Evolutionary conservation across 2,113 vertebrate genomes (phyloP).

Genomic region (Addax nasomaculatus): DNA sequence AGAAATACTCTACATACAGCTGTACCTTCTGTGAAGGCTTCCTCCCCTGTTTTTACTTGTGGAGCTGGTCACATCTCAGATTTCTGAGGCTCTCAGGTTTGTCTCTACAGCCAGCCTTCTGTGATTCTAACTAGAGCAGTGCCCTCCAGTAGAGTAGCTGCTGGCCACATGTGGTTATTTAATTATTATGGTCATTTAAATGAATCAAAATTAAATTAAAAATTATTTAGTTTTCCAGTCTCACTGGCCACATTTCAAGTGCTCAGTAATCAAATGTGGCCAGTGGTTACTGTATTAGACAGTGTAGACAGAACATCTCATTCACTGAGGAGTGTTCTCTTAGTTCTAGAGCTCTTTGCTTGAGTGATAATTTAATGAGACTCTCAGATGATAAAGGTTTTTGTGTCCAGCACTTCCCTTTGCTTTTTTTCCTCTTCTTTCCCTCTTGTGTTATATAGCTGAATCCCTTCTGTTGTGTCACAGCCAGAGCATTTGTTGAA

Average conservation of each 20-base stretch:
- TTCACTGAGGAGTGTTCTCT: neutral
- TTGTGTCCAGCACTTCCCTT: neutral
- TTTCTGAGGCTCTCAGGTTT: neutral
- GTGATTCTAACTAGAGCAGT: neutral
- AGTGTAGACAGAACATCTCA: neutral
- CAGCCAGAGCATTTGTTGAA: neutral
- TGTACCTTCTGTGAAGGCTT: neutral
- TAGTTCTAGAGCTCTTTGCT: neutral
- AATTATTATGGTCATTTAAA: neutral
- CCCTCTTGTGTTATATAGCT: neutral
- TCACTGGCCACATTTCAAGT: neutral
- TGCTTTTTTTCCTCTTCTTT: neutral
- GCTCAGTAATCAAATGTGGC: neutral
- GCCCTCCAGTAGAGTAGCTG: neutral
- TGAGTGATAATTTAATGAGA: neutral
- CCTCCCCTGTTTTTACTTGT: neutral
- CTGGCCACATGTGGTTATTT: neutral
- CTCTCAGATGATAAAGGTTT: neutral
- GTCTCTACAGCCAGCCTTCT: neutral
- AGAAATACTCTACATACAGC: neutral
- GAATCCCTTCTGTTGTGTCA: neutral
- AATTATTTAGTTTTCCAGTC: neutral
- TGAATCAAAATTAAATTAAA: neutral
- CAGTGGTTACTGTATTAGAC: neutral
- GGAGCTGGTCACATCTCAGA: neutral